Percentiles rank a stretch among this genome's conserved stretches.
Conservation (phyloP, 2,113 vertebrate genomes). For the Ailuropoda melanoleuca region DNA sequence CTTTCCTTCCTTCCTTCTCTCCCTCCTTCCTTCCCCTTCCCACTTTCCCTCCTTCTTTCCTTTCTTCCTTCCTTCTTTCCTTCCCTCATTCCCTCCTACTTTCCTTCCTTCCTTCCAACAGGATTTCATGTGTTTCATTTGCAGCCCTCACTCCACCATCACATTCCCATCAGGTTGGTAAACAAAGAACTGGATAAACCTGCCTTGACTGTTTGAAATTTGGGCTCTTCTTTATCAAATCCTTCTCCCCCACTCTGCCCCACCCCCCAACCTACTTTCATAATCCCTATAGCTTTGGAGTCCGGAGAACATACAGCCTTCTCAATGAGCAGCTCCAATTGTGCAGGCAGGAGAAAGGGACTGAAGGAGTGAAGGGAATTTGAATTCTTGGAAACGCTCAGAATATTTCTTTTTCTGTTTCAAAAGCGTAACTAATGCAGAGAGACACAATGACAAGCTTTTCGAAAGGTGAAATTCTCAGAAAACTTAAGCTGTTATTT, state of each 20-base stretch:
- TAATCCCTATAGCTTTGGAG: not conserved
- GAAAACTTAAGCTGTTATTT: conserved; percentile 41
- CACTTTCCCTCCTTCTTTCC: too few species aligned
- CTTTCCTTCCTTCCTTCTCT: not conserved
- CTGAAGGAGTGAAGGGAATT: not conserved
- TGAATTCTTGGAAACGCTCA: conserved; percentile 61
- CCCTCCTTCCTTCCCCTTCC: not conserved
- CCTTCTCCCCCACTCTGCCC: not conserved
- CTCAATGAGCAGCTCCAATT: not conserved
- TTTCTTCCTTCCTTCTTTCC: too few species aligned
- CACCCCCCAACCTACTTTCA: not conserved
- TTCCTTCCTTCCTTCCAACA: not conserved
- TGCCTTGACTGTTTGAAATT: not conserved
- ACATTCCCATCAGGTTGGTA: not conserved
- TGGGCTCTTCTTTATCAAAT: not conserved
- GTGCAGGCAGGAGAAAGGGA: conserved; percentile 8
- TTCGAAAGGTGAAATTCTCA: conserved; percentile 58
- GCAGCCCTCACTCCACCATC: not conserved
- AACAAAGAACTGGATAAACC: not conserved
- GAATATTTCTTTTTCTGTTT: not conserved
- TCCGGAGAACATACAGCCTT: not conserved
- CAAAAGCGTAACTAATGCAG: conserved; percentile 26
- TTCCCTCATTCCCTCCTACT: not conserved
- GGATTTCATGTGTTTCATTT: not conserved
- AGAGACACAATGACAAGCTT: conserved; percentile 35